phyloP scores from a whole-genome alignment of 2,797 vertebrate species.

The Lates japonicus region DNA sequence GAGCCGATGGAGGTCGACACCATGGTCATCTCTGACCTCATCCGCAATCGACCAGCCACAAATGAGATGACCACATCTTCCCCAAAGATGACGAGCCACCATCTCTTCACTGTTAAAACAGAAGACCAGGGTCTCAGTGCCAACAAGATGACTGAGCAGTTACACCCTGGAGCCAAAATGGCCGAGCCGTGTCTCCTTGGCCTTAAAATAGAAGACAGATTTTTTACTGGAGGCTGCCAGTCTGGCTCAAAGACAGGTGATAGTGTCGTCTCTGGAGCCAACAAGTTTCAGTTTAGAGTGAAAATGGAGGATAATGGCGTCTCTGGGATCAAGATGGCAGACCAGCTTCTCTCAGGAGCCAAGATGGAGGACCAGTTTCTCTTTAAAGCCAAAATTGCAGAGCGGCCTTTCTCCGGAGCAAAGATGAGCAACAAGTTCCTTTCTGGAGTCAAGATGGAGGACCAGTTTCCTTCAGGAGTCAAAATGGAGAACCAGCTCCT shows the following conservation, averaged over 20 bases:
- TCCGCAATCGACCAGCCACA: constrained; percentile 31
- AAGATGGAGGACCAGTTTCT: constrained; percentile 38
- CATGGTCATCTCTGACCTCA: constrained; percentile 13
- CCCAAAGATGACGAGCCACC: constrained; percentile 5
- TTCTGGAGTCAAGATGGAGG: constrained; percentile 45
- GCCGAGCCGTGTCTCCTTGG: constrained; percentile 37
- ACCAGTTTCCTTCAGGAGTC: constrained; percentile 31
- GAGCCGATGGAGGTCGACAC: constrained; percentile 72
- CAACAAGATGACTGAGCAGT: constrained; percentile 12
- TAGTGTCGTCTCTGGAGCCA: not conserved
- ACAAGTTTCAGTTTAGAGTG: constrained; percentile 47
- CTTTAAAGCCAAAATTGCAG: constrained; percentile 13
- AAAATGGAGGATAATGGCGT: constrained; percentile 40
- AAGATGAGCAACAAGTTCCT: constrained; percentile 13
- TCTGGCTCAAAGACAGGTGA: constrained; percentile 6
- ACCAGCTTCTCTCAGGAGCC: constrained; percentile 24
- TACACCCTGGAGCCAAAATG: constrained; percentile 57
- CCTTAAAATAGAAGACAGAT: constrained; percentile 52
- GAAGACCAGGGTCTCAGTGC: constrained; percentile 41
- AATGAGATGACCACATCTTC: constrained; percentile 12
- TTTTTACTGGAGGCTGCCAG: constrained; percentile 23
- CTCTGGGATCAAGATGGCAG: constrained; percentile 6
- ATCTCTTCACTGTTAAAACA: constrained; percentile 54
- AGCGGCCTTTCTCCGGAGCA: constrained; percentile 7
- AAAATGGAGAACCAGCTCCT: not conserved